Evolutionary conservation across 1,140 invertebrate species (phyloP).

Genomic region (Drosophila subobscura): DNA sequence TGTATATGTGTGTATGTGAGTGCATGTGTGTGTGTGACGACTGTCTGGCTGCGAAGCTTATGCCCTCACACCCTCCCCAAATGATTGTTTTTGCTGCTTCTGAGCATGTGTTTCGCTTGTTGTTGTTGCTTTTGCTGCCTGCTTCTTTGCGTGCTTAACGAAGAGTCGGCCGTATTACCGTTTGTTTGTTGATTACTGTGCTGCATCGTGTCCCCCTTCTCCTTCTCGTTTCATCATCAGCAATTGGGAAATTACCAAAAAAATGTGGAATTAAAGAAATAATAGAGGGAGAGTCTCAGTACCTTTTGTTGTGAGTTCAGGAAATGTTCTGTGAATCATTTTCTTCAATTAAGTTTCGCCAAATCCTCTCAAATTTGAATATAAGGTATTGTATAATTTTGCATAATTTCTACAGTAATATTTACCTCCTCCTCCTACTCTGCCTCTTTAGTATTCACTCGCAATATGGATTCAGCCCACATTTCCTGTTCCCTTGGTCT

Average conservation of each 20-base stretch:
- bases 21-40: conserved; percentile 35
- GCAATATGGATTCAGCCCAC: conserved; percentile 66
- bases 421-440: not conserved
- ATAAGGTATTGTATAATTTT: conserved; percentile 19
- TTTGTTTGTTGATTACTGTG: conserved; percentile 71
- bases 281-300: not conserved
- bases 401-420: conserved; percentile 13
- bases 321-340: conserved; percentile 27
- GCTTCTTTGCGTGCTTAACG: conserved; percentile 70
- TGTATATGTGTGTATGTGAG: conserved; percentile 24
- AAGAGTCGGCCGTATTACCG: conserved; percentile 74
- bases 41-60: conserved; percentile 61
- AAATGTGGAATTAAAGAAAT: conserved; percentile 75
- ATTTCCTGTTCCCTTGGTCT: conserved; percentile 50
- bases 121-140: conserved; percentile 51
- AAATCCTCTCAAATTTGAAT: not conserved
- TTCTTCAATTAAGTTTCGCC: not conserved
- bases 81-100: conserved; percentile 25
- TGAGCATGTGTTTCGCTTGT: conserved; percentile 65
- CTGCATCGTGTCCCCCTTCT: conserved; percentile 12
- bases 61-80: conserved; percentile 37
- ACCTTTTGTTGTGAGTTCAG: conserved; percentile 9
- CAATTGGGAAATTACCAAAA: conserved; percentile 78
- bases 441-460: conserved; percentile 41
- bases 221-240: not conserved